phyloP scores from a whole-genome alignment of 2,797 vertebrate genomes.

The Acrossocheilus fasciatus region DNA sequence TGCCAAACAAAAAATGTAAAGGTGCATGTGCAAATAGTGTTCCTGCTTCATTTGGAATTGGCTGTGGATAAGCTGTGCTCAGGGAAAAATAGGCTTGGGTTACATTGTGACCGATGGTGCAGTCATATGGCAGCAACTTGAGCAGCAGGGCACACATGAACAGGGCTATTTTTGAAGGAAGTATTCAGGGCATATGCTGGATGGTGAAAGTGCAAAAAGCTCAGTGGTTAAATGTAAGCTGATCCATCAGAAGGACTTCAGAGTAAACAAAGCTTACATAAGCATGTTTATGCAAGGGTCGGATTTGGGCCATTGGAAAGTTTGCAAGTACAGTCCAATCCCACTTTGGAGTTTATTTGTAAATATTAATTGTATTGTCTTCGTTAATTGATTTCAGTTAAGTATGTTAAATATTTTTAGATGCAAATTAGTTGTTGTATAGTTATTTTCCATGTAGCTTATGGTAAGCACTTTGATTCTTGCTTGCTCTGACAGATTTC shows the following conservation, averaged over 20 bases:
- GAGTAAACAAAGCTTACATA: conserved; percentile 71
- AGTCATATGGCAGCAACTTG: conserved; percentile 72
- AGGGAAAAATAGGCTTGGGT: conserved; percentile 47
- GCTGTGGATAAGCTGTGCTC: conserved; percentile 47
- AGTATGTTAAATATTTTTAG: not conserved
- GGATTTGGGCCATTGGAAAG: conserved; percentile 23
- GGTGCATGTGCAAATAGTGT: not conserved
- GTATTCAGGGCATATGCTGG: conserved; percentile 73
- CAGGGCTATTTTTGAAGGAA: conserved; percentile 76
- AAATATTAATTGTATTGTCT: not conserved
- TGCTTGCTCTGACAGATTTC: not conserved
- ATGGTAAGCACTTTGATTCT: not conserved
- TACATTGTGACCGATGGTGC: conserved; percentile 48
- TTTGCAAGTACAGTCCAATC: not conserved
- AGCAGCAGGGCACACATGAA: conserved; percentile 70
- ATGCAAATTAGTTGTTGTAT: not conserved
- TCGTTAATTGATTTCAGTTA: not conserved
- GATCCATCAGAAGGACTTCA: conserved; percentile 60
- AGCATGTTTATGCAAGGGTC: conserved; percentile 62
- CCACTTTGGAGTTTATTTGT: not conserved
- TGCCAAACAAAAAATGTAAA: not conserved
- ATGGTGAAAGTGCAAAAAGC: conserved; percentile 68
- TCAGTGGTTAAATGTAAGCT: conserved; percentile 70
- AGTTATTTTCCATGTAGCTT: not conserved
- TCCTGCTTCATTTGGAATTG: conserved; percentile 39